phyloP scores from a whole-genome alignment of 2,113 vertebrate species.

The Pholis gunnellus region DNA sequence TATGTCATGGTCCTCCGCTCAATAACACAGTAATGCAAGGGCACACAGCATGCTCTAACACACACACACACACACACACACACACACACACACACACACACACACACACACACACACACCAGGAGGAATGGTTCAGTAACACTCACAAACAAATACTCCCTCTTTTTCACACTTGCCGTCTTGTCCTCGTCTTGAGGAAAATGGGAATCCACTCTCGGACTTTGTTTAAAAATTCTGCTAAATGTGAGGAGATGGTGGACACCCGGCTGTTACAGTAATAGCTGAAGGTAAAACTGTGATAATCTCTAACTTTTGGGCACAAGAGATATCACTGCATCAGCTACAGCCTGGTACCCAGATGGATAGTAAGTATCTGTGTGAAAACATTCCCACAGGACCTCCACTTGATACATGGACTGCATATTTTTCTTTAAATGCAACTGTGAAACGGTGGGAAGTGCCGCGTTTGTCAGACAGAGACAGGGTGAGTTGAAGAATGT shows the following conservation, averaged over 20 bases:
- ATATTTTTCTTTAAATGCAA: slow-evolving; percentile 3
- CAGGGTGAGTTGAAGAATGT: slow-evolving; percentile 38
- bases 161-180: slow-evolving; percentile 5
- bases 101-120: not conserved
- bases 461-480: slow-evolving; percentile 20
- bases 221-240: not conserved
- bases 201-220: not conserved
- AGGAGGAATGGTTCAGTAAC: not conserved
- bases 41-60: not conserved
- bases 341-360: not conserved
- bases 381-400: slow-evolving; percentile 8
- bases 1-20: slow-evolving; percentile 23
- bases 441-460: slow-evolving; percentile 16
- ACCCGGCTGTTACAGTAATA: not conserved
- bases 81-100: not conserved
- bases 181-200: not conserved
- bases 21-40: slow-evolving; percentile 40
- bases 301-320: not conserved
- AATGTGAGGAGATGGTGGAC: not conserved
- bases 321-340: not conserved
- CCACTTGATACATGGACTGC: not conserved
- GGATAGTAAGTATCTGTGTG: not conserved
- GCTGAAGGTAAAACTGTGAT: not conserved
- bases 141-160: not conserved
- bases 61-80: not conserved